phyloP scores from a whole-genome alignment of 2,797 vertebrate species.

The Poecilia wingei region DNA sequence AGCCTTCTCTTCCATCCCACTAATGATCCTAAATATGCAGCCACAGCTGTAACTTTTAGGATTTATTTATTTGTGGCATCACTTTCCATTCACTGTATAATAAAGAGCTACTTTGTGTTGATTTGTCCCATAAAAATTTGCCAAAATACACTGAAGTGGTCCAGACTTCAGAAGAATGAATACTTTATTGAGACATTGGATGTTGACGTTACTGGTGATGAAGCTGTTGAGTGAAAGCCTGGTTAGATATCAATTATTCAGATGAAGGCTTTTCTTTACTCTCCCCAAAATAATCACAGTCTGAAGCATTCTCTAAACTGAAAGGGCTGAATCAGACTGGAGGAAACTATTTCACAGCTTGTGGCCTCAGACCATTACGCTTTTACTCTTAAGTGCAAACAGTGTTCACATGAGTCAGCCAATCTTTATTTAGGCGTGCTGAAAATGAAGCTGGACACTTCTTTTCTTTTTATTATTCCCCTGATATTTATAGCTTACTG shows the following conservation, averaged over 20 bases:
- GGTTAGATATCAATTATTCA: conserved; percentile 66
- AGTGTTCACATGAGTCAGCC: conserved; percentile 55
- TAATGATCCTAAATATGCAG: background rate
- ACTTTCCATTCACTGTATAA: background rate
- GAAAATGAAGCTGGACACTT: conserved; percentile 43
- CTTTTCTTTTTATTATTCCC: conserved; percentile 34
- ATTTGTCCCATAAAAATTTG: background rate
- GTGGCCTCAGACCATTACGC: conserved; percentile 36
- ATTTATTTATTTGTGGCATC: background rate
- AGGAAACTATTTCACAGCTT: conserved; percentile 24
- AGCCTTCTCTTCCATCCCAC: background rate
- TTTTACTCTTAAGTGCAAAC: conserved; percentile 58
- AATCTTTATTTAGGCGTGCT: conserved; percentile 33
- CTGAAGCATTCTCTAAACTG: conserved; percentile 49
- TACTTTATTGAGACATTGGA: background rate
- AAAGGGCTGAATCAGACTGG: conserved; percentile 56
- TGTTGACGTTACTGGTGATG: conserved; percentile 27
- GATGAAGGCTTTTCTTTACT: conserved; percentile 49
- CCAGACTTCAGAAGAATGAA: background rate
- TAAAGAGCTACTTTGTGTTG: background rate
- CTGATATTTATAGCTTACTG: conserved; percentile 14
- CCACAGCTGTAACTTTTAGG: background rate
- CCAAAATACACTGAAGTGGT: background rate
- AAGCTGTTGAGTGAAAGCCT: conserved; percentile 38
- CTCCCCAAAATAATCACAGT: conserved; percentile 61